Base-by-base conservation (phyloP, 2,888 invertebrate genomes). In the Ochropleura leucogaster region DNA sequence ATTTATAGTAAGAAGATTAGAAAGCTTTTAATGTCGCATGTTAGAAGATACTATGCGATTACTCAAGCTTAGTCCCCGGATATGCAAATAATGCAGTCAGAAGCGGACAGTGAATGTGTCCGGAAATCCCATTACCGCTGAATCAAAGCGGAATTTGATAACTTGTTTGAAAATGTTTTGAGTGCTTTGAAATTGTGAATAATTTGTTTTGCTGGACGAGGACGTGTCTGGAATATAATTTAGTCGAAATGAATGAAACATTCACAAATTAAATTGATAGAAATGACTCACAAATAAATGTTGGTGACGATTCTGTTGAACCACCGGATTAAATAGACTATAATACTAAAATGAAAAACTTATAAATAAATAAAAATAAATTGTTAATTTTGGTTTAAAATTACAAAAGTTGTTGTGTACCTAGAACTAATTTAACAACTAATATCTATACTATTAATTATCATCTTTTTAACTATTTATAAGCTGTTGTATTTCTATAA, bases 81-180 rank as follows among this genome's bases (percentile, higher is more conserved):
- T 72, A 80, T 82, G 76, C 72, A 74, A 84, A 84, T 84, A 63
- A 49, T 67, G 63, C 62, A 67, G 51, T 68, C 51, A 47, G 72
- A 74, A 68, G 30, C 68, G 47, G 12, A 53, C n/a, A 68, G 18
- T 44, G 63, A 60, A 65, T 71, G 57, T 71, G 74, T 53, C 55
- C 72, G 40, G 44, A 68, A 84, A 77, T 68, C 62, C 51, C 57
- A 74, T 84, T 75, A 67, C 30, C 6, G 49, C 44, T 18, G 44
- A 67, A 42, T 49, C 30, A 60, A 74, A 66, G 67, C 30, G 53
- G 40, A 55, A 42, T 78, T 78, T 51, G 46, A 62, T 53, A 60
- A 77, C 40, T 47, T 53, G 60, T 62, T 59, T 62, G 69, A 57
- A 72, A 66, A 66, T 46, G 55, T 62, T 77, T 62, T 4, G 62